A percentile compares a stretch with the other conserved stretches of the same genome.
Conservation (phyloP, 2,888 invertebrate species). For the Heliconius cydno region DNA sequence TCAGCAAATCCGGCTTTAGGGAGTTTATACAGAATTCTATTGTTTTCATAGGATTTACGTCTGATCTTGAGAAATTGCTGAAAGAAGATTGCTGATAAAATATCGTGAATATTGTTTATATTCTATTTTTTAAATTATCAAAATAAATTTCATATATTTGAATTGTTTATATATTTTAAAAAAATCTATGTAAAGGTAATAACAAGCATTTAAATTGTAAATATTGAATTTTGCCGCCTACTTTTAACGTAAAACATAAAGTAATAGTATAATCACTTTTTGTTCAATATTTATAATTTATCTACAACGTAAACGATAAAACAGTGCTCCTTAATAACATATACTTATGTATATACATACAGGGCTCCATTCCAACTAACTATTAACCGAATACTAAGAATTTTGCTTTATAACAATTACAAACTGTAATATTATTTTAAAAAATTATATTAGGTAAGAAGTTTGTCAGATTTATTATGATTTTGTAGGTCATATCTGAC, state of each 20-base stretch:
- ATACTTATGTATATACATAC: not conserved
- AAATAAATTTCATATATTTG: not conserved
- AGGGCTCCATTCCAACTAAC: not conserved
- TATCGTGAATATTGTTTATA: not conserved
- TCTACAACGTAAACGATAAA: not conserved
- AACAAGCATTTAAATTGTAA: not conserved
- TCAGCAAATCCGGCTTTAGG: constrained; percentile 73
- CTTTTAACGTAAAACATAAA: not conserved
- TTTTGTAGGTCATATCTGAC: too few species aligned
- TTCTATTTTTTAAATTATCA: not conserved
- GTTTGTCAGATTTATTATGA: too few species aligned
- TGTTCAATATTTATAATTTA: not conserved
- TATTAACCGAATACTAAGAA: not conserved
- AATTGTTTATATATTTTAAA: too few species aligned
- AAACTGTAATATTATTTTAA: not conserved
- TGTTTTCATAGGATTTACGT: constrained; percentile 76
- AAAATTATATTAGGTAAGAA: too few species aligned
- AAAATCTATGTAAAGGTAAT: too few species aligned
- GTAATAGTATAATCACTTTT: not conserved
- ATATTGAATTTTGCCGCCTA: not conserved
- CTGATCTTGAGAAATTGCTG: constrained; percentile 64
- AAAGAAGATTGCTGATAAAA: not conserved
- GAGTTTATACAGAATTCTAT: constrained; percentile 85
- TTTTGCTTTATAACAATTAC: not conserved
- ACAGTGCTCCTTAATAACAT: not conserved